Evolutionary conservation across 2,113 vertebrate genomes (phyloP).

Genomic region (Phodopus roborovskii): DNA sequence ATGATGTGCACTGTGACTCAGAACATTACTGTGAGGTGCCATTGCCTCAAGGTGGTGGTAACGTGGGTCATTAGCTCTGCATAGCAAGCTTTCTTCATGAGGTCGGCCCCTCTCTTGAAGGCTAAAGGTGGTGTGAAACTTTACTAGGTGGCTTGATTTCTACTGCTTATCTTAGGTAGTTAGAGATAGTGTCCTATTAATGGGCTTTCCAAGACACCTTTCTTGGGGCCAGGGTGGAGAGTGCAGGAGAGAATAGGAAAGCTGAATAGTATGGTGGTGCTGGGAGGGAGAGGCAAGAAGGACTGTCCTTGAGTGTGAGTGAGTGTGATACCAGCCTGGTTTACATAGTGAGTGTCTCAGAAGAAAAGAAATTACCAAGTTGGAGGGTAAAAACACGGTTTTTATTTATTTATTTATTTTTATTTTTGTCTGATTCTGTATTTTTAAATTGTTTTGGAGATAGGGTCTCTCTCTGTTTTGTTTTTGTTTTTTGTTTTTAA

Average conservation of each 20-base stretch:
- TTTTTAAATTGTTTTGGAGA: not conserved
- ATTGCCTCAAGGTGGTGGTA: constrained; percentile 16
- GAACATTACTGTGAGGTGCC: constrained; percentile 26
- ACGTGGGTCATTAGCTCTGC: constrained; percentile 37
- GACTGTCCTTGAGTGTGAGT: not conserved
- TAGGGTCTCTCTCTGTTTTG: too few species aligned
- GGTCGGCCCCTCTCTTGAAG: not conserved
- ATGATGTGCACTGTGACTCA: constrained; percentile 45
- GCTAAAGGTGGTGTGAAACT: not conserved
- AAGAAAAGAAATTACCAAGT: not conserved
- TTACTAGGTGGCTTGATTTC: constrained; percentile 31
- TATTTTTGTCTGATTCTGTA: not conserved
- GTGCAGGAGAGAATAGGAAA: not conserved
- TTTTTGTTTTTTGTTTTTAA: too few species aligned
- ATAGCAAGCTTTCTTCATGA: constrained; percentile 1
- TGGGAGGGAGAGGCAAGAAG: not conserved
- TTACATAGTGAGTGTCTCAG: not conserved
- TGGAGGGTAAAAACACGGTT: not conserved
- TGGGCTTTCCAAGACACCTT: not conserved
- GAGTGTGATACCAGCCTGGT: not conserved
- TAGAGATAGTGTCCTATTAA: not conserved
- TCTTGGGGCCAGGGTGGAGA: not conserved
- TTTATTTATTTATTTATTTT: not conserved
- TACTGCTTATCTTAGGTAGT: constrained; percentile 9
- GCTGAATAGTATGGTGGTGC: not conserved